Conservation (phyloP, 2,888 invertebrate species). For the Hesperia comma region DNA sequence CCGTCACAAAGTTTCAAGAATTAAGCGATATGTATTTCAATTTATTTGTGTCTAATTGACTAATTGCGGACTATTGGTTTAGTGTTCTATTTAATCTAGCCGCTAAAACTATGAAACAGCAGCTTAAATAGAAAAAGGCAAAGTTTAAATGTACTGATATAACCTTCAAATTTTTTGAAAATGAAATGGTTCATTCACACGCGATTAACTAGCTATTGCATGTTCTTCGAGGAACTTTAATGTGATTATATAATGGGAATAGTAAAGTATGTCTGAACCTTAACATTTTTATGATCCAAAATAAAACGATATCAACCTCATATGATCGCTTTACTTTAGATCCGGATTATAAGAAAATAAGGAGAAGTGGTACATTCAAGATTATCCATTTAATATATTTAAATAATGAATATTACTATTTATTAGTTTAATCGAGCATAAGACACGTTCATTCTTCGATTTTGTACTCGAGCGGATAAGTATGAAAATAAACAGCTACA, state of each 20-base stretch:
- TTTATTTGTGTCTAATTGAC: slow-evolving; percentile 56
- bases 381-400: slow-evolving; percentile 37
- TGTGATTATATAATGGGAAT: not conserved
- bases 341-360: not conserved
- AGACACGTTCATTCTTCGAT: slow-evolving; percentile 55
- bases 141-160: slow-evolving; percentile 8
- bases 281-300: not conserved
- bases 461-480: slow-evolving; percentile 70
- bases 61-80: slow-evolving; percentile 51
- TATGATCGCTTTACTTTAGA: not conserved
- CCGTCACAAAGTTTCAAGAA: slow-evolving; percentile 69
- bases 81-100: slow-evolving; percentile 34
- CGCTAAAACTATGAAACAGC: slow-evolving; percentile 31
- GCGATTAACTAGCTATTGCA: not conserved
- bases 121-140: slow-evolving; percentile 28
- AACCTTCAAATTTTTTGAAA: slow-evolving; percentile 15
- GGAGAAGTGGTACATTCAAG: not conserved
- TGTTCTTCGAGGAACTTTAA: not conserved
- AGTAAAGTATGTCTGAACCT: not conserved
- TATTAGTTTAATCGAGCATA: slow-evolving; percentile 51
- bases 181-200: slow-evolving; percentile 7
- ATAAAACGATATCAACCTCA: not conserved
- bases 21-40: slow-evolving; percentile 80
- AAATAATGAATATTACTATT: slow-evolving; percentile 40
- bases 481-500: slow-evolving; percentile 45